Evolutionary conservation across 2,888 invertebrate species (phyloP).

Genomic region (Ectemnius cavifrons): DNA sequence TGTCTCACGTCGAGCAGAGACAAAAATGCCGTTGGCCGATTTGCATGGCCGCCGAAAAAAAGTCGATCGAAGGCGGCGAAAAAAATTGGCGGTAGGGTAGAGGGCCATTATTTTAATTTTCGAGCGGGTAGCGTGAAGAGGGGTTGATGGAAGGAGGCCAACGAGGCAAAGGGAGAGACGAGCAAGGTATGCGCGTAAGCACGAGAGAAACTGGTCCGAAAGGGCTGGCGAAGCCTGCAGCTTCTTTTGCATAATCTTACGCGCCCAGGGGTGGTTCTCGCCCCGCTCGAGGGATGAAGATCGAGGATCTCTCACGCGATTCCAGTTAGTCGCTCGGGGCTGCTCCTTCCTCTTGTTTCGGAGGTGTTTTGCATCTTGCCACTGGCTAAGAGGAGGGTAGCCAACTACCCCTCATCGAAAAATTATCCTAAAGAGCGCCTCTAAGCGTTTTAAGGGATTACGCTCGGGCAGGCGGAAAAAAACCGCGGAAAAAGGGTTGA

Average conservation of each 20-base stretch:
- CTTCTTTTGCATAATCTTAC: constrained; percentile 69
- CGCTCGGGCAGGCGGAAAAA: constrained; percentile 75
- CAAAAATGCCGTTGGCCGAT: constrained; percentile 70
- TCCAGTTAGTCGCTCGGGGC: constrained; percentile 45
- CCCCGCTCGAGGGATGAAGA: constrained; percentile 22
- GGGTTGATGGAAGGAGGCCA: not conserved
- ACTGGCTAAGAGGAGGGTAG: constrained; percentile 9
- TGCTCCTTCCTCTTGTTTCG: constrained; percentile 36
- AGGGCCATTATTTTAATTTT: constrained; percentile 72
- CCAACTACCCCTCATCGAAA: constrained; percentile 24
- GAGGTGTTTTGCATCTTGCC: constrained; percentile 54
- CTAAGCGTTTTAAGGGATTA: constrained; percentile 78
- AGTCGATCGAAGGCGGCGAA: constrained; percentile 39
- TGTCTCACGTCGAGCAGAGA: constrained; percentile 63
- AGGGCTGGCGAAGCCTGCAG: constrained; percentile 27
- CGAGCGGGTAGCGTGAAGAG: constrained; percentile 22
- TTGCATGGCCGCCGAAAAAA: constrained; percentile 61
- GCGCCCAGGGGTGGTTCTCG: constrained; percentile 55
- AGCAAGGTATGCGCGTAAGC: not conserved
- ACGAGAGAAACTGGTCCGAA: constrained; percentile 31
- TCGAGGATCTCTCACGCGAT: constrained; percentile 60
- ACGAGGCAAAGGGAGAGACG: not conserved
- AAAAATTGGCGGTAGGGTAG: constrained; percentile 21
- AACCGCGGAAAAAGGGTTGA: constrained; percentile 74
- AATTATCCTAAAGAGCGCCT: constrained; percentile 75